phyloP scores from a whole-genome alignment of 2,888 invertebrate genomes.

The Sinopyrophorus schimmeli region DNA sequence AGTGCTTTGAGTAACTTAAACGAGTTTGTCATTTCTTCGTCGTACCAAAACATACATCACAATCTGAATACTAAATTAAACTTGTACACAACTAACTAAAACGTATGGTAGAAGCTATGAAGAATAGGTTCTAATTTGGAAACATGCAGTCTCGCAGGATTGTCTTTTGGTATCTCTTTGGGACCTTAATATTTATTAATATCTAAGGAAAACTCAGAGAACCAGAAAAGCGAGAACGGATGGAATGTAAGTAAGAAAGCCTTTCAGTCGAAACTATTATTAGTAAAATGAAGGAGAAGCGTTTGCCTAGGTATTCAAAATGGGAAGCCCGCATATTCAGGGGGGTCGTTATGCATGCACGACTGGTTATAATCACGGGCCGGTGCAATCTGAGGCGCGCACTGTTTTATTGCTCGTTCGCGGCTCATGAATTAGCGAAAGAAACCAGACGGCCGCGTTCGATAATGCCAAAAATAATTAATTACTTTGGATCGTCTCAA shows the following conservation, averaged over 20 bases:
- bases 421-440: constrained; percentile 71
- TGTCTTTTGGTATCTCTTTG: neutral
- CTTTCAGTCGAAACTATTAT: constrained; percentile 29
- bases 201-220: constrained; percentile 8
- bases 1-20: too few relatives aligned
- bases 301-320: constrained; percentile 28
- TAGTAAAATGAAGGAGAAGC: constrained; percentile 30
- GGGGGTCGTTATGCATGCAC: constrained; percentile 48
- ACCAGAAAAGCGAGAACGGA: constrained; percentile 4
- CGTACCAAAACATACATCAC: too few relatives aligned
- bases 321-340: constrained; percentile 33
- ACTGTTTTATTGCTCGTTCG: constrained; percentile 57
- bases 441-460: constrained; percentile 65
- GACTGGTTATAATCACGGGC: constrained; percentile 49
- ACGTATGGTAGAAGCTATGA: neutral
- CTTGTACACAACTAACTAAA: neutral
- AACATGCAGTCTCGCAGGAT: neutral
- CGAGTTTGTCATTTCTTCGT: too few relatives aligned
- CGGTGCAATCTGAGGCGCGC: constrained; percentile 44
- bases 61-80: too few relatives aligned
- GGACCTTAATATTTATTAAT: constrained; percentile 15
- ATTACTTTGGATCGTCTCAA: constrained; percentile 69
- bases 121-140: constrained; percentile 3
- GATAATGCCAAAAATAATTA: constrained; percentile 76
- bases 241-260: constrained; percentile 20